phyloP scores from a whole-genome alignment of 2,113 vertebrate genomes.

The Ariopsis seemanni region DNA sequence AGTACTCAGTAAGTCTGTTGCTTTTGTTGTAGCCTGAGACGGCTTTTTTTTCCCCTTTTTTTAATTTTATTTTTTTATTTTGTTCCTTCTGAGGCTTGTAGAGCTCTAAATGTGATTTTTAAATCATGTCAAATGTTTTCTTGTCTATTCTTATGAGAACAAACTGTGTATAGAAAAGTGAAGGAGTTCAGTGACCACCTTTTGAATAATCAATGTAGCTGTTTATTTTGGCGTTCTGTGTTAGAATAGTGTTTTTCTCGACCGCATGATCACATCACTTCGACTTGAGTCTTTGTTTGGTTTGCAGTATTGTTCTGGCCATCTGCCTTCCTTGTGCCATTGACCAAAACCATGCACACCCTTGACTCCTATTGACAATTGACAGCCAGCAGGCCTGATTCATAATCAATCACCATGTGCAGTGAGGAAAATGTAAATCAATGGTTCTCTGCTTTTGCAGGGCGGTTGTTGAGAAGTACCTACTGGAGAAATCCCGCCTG shows the following conservation, averaged over 20 bases:
- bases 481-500: slow-evolving; percentile 96
- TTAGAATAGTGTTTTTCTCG: neutral
- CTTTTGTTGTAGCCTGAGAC: slow-evolving; percentile 14
- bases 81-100: neutral
- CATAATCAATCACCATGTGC: neutral
- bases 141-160: neutral
- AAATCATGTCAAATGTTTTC: neutral
- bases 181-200: neutral
- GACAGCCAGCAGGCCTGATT: neutral
- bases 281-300: slow-evolving; percentile 49
- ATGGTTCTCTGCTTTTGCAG: slow-evolving; percentile 63
- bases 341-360: slow-evolving; percentile 3
- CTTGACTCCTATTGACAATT: neutral
- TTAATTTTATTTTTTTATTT: neutral
- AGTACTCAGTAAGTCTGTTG: slow-evolving; percentile 52
- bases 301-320: slow-evolving; percentile 55
- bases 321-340: slow-evolving; percentile 52
- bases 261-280: slow-evolving; percentile 1
- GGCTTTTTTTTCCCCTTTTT: neutral
- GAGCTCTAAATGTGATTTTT: neutral
- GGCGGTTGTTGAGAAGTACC: slow-evolving; percentile 96
- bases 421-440: neutral
- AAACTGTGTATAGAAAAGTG: neutral
- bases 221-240: neutral
- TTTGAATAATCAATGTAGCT: neutral